Percentiles rank a stretch among this genome's conserved stretches.
phyloP scores from a whole-genome alignment of 2,888 invertebrate genomes.

The Callyntrura sp. region DNA sequence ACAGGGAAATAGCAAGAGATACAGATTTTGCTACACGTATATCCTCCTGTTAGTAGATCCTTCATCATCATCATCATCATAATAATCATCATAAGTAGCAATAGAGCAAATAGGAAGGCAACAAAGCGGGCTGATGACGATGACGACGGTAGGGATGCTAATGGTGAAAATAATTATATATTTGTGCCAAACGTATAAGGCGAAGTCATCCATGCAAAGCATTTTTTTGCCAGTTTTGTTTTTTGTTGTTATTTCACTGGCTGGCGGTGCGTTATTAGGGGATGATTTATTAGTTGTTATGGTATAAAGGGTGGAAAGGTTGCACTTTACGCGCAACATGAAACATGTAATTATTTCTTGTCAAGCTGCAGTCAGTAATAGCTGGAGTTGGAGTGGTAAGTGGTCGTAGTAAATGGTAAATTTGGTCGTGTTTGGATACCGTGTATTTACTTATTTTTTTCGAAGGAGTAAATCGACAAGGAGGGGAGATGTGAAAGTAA shows the following conservation, averaged over 20 bases:
- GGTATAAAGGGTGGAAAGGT: slow-evolving; percentile 79
- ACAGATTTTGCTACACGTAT: not conserved
- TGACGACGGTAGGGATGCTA: slow-evolving; percentile 43
- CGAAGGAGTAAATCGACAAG: slow-evolving; percentile 32
- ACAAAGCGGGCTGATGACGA: slow-evolving; percentile 13
- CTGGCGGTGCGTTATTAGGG: slow-evolving; percentile 72
- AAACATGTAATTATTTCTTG: slow-evolving; percentile 80
- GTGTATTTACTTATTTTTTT: slow-evolving; percentile 49
- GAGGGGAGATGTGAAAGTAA: slow-evolving; percentile 69
- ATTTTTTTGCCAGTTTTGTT: slow-evolving; percentile 26
- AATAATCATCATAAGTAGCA: not conserved
- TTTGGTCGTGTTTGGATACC: slow-evolving; percentile 18
- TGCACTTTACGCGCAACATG: slow-evolving; percentile 79
- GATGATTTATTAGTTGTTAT: slow-evolving; percentile 80
- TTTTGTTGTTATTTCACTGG: slow-evolving; percentile 38
- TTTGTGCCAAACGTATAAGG: slow-evolving; percentile 35
- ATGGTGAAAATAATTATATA: slow-evolving; percentile 77
- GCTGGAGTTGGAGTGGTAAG: slow-evolving; percentile 42
- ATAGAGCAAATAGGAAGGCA: not conserved
- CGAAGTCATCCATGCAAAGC: slow-evolving; percentile 44
- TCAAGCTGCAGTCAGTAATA: slow-evolving; percentile 63
- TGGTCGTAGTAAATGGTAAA: slow-evolving; percentile 33
- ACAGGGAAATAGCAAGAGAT: slow-evolving; percentile 5
- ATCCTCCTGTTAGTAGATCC: not conserved
- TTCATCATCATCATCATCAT: not conserved